Evolutionary conservation across 53 echinoderm and acorn worm genomes (phyloP), one percentile per base, ranked within the genome.

Genomic region (Paelopatides confundens): DNA sequence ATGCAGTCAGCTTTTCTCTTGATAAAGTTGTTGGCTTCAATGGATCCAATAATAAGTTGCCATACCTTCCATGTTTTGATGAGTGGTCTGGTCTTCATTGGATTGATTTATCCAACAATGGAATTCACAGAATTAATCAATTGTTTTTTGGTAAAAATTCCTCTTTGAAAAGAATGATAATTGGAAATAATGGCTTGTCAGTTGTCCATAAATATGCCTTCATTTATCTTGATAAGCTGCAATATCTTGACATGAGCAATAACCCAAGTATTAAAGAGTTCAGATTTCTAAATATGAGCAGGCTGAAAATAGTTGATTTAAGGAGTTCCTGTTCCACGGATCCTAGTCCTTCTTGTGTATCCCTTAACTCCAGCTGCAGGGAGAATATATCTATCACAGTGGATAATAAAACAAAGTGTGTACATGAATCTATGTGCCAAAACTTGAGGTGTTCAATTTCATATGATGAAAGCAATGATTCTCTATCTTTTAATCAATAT

Each of bases 51-150:
- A 71, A 26, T 39, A 4, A 71, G 3, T 27, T 71, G 3, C 1
- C 1, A 13, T 5, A 46, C 9, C 11, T 71, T 7, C 71, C 71
- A 39, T 71, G 39, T 21, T 71, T 71, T 39, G 40, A 39, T 39
- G 5, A 46, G 27, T 71, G 71, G 71, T 35, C 39, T 27, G 8
- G 23, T 71, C 71, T 71, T 39, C 24, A 71, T 39, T 71, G 71
- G 71, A 71, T 71, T 10, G 71, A 71, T 71, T 39, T 71, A 0
- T 71, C 71, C 31, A 26, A 24, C 40, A 71, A 46, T n/a, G 14
- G 28, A 14, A 71, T 71, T 6, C 27, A 24, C 0, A 36, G 39
- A 1, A n/a, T 35, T 35, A 0, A 3, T 37, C 7, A 1, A 4
- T 8, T 70, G 38, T 37, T 8, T 36, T 70, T 37, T 70, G 70